Evolutionary conservation across 92 coral and sea anemone species (phyloP).

Genomic region (Siderastrea radians): DNA sequence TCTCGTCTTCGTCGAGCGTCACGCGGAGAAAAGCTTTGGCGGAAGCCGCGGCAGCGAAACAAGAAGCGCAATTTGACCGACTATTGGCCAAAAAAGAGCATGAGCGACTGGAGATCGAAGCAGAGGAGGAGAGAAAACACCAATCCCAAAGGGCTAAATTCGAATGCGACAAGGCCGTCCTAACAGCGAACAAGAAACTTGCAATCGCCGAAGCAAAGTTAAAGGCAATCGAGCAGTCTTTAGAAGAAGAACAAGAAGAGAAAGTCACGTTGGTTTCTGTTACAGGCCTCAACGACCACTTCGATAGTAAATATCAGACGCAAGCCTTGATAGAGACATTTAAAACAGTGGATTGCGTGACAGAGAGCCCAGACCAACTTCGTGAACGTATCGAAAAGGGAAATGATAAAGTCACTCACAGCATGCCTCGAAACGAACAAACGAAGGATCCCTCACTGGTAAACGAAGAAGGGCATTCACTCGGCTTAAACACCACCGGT

Average conservation of each 20-base stretch:
- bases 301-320: not conserved
- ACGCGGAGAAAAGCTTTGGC: conserved; percentile 5
- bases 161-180: not conserved
- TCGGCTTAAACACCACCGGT: too few relatives aligned
- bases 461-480: too few relatives aligned
- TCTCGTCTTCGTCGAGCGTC: not conserved
- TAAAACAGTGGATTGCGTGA: not conserved
- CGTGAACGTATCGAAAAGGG: too few relatives aligned
- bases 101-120: not conserved
- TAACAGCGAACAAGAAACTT: not conserved
- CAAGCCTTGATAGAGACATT: not conserved
- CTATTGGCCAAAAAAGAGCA: conserved; percentile 1
- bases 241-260: conserved; percentile 4
- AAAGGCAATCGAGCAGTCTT: not conserved
- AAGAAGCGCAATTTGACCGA: not conserved
- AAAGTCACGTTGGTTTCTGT: not conserved
- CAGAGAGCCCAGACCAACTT: not conserved
- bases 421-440: too few relatives aligned
- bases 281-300: not conserved
- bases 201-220: not conserved
- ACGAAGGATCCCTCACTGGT: too few relatives aligned
- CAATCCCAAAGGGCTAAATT: not conserved
- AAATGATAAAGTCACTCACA: too few relatives aligned
- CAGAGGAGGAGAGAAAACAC: conserved; percentile 1
- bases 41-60: not conserved